Conservation (phyloP, 2,797 vertebrate species). For the Spatula clypeata region DNA sequence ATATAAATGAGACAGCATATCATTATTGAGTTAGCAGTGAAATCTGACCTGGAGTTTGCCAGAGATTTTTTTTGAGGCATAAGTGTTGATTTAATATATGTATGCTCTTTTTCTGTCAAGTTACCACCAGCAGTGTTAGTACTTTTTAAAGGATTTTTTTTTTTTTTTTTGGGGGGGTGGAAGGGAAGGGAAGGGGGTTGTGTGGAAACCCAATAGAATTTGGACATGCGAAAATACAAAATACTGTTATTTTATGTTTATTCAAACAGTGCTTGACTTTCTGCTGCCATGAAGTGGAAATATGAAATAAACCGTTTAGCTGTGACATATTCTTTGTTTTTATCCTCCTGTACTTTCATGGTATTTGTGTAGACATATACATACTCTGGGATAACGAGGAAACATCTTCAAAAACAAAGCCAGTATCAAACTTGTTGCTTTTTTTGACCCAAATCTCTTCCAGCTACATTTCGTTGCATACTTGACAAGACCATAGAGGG, state of each 20-base stretch:
- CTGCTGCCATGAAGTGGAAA: neutral
- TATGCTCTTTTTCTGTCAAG: neutral
- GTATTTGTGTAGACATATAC: neutral
- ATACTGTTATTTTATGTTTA: neutral
- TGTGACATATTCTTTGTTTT: neutral
- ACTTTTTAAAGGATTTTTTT: neutral
- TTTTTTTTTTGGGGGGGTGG: neutral
- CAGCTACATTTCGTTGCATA: neutral
- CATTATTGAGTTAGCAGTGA: neutral
- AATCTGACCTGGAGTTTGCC: neutral
- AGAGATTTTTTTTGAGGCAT: neutral
- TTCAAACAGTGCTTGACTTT: neutral
- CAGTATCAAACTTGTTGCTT: neutral
- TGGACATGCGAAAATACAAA: neutral
- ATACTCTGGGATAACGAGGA: neutral
- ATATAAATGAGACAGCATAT: neutral
- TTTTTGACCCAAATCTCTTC: neutral
- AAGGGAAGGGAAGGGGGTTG: fast-evolving
- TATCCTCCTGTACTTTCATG: neutral
- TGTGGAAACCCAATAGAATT: neutral
- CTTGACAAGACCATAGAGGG: neutral
- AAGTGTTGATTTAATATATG: neutral
- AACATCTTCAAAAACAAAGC: neutral
- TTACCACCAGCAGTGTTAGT: neutral
- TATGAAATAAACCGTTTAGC: neutral